These are phyloP conservation scores for Acanthochromis polyacanthus DNA, from an alignment of 2,113 vertebrate genomes.

Conservation along the genomic window DNA sequence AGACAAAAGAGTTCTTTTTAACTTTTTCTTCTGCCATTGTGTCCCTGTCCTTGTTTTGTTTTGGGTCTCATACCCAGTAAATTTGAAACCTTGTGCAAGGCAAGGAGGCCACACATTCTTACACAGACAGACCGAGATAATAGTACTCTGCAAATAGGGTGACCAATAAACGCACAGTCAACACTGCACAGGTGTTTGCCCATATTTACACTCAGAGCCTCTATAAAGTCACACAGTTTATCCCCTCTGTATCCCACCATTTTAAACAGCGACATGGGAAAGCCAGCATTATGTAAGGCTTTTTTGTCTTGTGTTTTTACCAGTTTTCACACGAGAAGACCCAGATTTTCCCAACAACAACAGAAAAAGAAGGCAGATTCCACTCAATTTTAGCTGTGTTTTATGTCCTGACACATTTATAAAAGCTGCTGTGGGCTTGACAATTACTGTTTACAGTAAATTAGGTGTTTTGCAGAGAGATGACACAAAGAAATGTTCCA, in stretches of 20 bases:
- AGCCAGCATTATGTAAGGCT: not conserved
- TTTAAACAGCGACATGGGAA: not conserved
- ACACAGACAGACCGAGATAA: conserved; percentile 40
- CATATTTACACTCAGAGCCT: conserved; percentile 44
- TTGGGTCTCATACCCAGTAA: conserved; percentile 13
- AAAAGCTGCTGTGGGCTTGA: conserved; percentile 14
- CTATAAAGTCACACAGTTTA: conserved; percentile 53
- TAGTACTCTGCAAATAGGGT: conserved; percentile 50
- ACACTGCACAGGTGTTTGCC: conserved; percentile 52
- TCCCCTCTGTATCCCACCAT: not conserved
- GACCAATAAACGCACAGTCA: conserved; percentile 63
- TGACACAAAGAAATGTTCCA: conserved; percentile 33
- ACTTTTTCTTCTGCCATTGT: conserved; percentile 27
- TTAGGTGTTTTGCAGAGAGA: conserved; percentile 26
- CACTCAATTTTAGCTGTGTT: not conserved
- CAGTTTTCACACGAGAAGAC: not conserved
- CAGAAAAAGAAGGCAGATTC: not conserved
- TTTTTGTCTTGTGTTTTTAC: not conserved
- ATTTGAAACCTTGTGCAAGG: conserved; percentile 16
- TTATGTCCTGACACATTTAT: not conserved
- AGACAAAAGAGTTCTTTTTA: conserved; percentile 39
- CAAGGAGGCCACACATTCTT: not conserved
- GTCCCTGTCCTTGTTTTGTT: not conserved
- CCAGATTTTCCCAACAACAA: not conserved
- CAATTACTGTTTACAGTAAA: conserved; percentile 50